These are phyloP conservation scores for Neosalanx taihuensis DNA, from an alignment of 2,797 vertebrate genomes.

Conservation along the genomic window DNA sequence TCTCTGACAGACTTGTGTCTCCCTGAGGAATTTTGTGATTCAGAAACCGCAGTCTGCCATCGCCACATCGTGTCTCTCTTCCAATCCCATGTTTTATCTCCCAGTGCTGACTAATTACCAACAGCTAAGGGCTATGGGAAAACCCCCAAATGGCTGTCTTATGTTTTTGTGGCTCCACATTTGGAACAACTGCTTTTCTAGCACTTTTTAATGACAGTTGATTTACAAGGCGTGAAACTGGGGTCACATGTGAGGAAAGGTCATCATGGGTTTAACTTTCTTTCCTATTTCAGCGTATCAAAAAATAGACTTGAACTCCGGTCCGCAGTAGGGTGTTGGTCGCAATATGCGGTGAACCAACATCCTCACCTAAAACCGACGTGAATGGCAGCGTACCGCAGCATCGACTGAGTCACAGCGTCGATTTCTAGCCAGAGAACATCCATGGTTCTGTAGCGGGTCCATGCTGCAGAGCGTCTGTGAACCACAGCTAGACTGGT, in stretches of 20 bases:
- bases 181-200: conserved; percentile 63
- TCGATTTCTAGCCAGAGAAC: neutral
- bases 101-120: conserved; percentile 77
- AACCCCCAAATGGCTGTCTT: conserved; percentile 68
- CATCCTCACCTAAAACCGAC: neutral
- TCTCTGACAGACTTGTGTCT: conserved; percentile 74
- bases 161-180: conserved; percentile 67
- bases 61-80: conserved; percentile 66
- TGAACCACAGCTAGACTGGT: neutral
- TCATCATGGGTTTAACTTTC: conserved; percentile 55
- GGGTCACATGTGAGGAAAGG: conserved; percentile 59
- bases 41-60: conserved; percentile 75
- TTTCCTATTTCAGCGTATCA: conserved; percentile 15
- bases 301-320: conserved; percentile 38
- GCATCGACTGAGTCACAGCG: neutral
- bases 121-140: conserved; percentile 66
- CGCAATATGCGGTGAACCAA: neutral
- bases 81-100: conserved; percentile 71
- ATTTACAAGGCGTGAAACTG: conserved; percentile 64
- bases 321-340: conserved; percentile 11
- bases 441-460: neutral
- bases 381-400: neutral
- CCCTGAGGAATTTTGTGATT: conserved; percentile 69
- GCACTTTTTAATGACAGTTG: conserved; percentile 60
- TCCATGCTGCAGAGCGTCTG: neutral